Evolutionary conservation across 2,888 invertebrate genomes (phyloP).

Genomic region (Adineta ricciae): DNA sequence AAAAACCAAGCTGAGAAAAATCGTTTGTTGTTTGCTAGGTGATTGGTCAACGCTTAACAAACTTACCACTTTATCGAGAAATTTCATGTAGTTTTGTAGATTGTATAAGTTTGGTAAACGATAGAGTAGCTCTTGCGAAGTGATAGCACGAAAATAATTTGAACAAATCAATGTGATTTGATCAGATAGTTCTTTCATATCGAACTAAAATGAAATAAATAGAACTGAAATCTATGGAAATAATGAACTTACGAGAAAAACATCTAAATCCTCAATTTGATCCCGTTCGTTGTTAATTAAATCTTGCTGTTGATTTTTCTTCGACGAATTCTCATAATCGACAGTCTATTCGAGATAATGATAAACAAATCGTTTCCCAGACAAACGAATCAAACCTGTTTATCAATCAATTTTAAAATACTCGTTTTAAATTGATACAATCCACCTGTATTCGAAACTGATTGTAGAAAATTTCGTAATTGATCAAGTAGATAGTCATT

Average conservation of each 20-base stretch:
- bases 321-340: not conserved
- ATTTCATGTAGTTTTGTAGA: slow-evolving; percentile 15
- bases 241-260: not conserved
- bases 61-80: slow-evolving; percentile 11
- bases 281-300: not conserved
- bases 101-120: not conserved
- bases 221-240: too few species aligned
- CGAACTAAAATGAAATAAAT: not conserved
- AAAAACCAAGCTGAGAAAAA: slow-evolving; percentile 74
- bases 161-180: slow-evolving; percentile 7
- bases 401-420: not conserved
- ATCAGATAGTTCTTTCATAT: not conserved
- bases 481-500: not conserved
- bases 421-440: slow-evolving; percentile 17
- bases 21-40: not conserved
- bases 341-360: not conserved
- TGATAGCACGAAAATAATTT: slow-evolving; percentile 9
- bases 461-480: not conserved
- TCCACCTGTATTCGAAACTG: not conserved
- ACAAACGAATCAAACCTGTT: not conserved
- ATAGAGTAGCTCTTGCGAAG: not conserved
- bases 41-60: not conserved
- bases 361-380: too few species aligned
- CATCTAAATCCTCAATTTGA: slow-evolving; percentile 8
- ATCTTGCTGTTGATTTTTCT: not conserved